Evolutionary conservation across 1,140 invertebrate genomes (phyloP), one percentile per base, ranked within the genome.

Genomic region (Temnothorax longispinosus): DNA sequence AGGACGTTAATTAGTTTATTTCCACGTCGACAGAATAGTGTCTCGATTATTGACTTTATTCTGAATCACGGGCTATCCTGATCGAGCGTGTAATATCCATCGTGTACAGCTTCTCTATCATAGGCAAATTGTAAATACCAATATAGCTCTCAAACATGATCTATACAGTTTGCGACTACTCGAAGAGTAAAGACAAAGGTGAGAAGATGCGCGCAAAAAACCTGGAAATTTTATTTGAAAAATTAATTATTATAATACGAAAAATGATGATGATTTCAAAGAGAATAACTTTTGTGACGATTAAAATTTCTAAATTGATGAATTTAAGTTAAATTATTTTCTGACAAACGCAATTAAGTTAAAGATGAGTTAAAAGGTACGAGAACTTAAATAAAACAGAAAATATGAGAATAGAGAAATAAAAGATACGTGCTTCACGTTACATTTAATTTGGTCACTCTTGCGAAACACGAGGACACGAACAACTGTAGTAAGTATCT

Each of bases 1-100:
- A 47, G 38, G 58, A 47, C n/a, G 38, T 67, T 89, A 88, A 89
- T 88, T 89, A 86, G 87, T 86, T 89, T 89, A 80, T 89, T 62
- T 87, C 84, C 72, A 52, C 52, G 38, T 47, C 10, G 50, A n/a
- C 3, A 27, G 52, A 50, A 41, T 13, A 41, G 13, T 54, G 74
- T 32, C 52, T 52, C 15, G 44, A 54, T 54, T 86, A 80, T 60
- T 58, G 81, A 80, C 69, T 86, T 78, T 27, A 11, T 69, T 60
- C 41, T 41, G 38, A 86, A 74, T 88, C 65, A 41, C 41, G 13
- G 44, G 13, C 35, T 21, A 15, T 13, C 1, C 84, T 75, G 71
- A 88, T 41, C 87, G 74, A 38, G 18, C 21, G 27, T 52, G 52
- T 65, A 74, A 81, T 60, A 56, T 72, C 27, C 35, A 65, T 44